Percentiles rank a stretch among this genome's conserved stretches.
phyloP scores from a whole-genome alignment of 2,797 vertebrate species.

The Rhinogobio ventralis region DNA sequence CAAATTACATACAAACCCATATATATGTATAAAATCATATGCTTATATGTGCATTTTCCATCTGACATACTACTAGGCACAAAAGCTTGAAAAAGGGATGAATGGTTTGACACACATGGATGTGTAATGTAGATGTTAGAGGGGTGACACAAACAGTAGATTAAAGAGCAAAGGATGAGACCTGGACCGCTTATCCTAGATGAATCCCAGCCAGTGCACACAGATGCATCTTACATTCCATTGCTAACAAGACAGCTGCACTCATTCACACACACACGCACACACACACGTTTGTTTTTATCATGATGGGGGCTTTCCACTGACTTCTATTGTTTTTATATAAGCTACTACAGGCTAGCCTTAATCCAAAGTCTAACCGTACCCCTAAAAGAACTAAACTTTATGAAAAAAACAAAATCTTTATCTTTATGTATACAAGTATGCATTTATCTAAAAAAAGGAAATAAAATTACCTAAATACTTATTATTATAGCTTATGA shows the following conservation, averaged over 20 bases:
- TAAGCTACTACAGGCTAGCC: neutral
- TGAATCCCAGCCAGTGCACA: slow-evolving; percentile 14
- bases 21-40: neutral
- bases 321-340: slow-evolving; percentile 8
- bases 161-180: slow-evolving; percentile 40
- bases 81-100: neutral
- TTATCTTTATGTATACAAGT: neutral
- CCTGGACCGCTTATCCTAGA: slow-evolving; percentile 28
- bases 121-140: slow-evolving; percentile 20
- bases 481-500: too few species aligned
- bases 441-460: neutral
- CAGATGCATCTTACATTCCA: slow-evolving; percentile 18
- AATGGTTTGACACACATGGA: neutral
- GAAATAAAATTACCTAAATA: too few species aligned
- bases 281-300: neutral
- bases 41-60: neutral
- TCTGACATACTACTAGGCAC: neutral
- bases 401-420: neutral
- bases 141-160: slow-evolving; percentile 19
- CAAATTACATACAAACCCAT: neutral
- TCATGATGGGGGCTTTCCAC: neutral
- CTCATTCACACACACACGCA: slow-evolving; percentile 46
- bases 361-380: neutral
- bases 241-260: slow-evolving; percentile 34
- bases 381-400: neutral